Conservation (phyloP, 2,888 invertebrate genomes). For the Orthonychiurus folsomi region DNA sequence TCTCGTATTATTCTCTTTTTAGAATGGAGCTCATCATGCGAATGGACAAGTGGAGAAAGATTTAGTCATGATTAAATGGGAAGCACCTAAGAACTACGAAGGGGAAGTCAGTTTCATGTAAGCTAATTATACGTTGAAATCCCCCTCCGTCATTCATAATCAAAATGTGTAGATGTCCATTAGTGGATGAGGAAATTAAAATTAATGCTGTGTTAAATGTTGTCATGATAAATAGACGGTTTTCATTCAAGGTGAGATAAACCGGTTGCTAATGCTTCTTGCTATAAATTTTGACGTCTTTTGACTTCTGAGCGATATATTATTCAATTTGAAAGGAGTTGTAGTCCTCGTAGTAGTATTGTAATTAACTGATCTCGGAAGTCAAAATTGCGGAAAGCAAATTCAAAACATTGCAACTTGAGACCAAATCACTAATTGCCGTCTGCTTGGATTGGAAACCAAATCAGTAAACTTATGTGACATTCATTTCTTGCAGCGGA, state of each 20-base stretch:
- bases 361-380: too few species aligned
- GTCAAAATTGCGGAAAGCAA: not conserved
- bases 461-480: not conserved
- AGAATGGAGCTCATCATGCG: conserved; percentile 33
- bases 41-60: conserved; percentile 22
- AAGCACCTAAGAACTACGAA: conserved; percentile 22
- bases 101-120: conserved; percentile 29
- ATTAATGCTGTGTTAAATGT: not conserved
- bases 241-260: too few species aligned
- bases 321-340: too few species aligned
- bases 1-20: too few species aligned
- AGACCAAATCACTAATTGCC: not conserved
- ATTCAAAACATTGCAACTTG: not conserved
- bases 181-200: not conserved
- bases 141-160: not conserved
- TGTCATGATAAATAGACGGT: too few species aligned
- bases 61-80: conserved; percentile 22
- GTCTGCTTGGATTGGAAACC: not conserved
- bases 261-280: too few species aligned
- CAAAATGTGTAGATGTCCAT: not conserved
- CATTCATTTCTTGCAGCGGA: conserved; percentile 19
- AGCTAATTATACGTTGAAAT: conserved; percentile 12
- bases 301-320: too few species aligned
- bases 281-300: too few species aligned
- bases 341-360: too few species aligned